Conservation (phyloP, 2,113 vertebrate genomes). For the Tupaia tana region DNA sequence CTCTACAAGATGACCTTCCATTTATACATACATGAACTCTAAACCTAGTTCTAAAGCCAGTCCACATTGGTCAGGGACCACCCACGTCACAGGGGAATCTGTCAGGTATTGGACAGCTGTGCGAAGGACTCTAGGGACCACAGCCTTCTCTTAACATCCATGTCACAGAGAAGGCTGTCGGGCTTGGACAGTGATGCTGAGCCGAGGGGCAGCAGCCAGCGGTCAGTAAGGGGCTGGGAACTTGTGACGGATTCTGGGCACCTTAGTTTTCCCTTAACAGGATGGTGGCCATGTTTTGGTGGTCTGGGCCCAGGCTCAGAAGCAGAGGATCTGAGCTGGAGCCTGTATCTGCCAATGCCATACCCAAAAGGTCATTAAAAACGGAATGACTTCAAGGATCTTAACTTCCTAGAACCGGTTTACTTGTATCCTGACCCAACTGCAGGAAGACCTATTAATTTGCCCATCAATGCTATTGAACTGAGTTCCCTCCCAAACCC, state of each 20-base stretch:
- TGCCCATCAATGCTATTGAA: neutral
- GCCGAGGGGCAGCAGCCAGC: neutral
- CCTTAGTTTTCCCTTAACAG: neutral
- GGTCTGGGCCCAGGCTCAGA: neutral
- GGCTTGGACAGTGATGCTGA: neutral
- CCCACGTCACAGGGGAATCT: neutral
- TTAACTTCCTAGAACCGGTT: neutral
- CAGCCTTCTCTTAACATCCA: no score
- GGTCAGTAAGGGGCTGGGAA: no score
- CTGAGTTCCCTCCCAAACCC: neutral
- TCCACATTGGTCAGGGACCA: neutral
- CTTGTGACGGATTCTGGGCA: neutral
- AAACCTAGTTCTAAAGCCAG: neutral
- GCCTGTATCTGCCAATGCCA: neutral
- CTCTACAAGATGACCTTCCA: neutral
- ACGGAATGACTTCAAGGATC: neutral
- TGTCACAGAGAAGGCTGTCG: neutral
- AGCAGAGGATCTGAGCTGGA: neutral
- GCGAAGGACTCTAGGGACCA: no score
- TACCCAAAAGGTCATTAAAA: neutral
- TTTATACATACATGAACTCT: neutral
- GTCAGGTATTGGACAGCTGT: no score
- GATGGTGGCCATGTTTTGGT: neutral
- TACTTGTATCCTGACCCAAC: neutral
- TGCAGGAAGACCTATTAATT: neutral